These are phyloP conservation scores for Philotrypesis tridentata DNA, from an alignment of 1,140 invertebrate genomes.

Conservation along the genomic window DNA sequence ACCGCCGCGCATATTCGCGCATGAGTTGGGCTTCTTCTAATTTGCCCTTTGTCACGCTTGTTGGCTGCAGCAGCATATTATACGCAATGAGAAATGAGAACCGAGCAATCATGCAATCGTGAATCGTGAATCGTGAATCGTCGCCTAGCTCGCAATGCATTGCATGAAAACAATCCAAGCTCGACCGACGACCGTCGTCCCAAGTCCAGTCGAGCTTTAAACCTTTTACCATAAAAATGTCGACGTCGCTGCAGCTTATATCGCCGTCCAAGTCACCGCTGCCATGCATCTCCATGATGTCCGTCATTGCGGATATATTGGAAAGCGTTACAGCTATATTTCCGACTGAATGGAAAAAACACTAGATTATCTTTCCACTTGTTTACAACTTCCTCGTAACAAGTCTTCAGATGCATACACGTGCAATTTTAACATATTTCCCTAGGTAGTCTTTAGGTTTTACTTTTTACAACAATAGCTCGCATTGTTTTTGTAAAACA, in stretches of 20 bases:
- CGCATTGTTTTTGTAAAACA: too few relatives aligned
- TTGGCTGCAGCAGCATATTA: not conserved
- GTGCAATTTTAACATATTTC: too few relatives aligned
- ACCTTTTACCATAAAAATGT: too few relatives aligned
- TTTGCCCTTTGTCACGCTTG: constrained; percentile 22
- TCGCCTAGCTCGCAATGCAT: not conserved
- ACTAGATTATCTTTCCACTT: not conserved
- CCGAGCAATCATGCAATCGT: constrained; percentile 45
- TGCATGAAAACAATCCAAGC: not conserved
- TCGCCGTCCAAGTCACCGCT: too few relatives aligned
- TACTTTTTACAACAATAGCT: not conserved
- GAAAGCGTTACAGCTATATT: not conserved
- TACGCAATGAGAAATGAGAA: not conserved
- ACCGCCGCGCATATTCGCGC: not conserved
- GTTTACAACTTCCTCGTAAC: not conserved
- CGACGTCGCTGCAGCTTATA: too few relatives aligned
- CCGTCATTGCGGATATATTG: too few relatives aligned
- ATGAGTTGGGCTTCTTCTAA: not conserved
- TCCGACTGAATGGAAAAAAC: not conserved
- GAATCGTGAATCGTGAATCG: not conserved
- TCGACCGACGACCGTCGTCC: too few relatives aligned
- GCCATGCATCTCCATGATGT: too few relatives aligned
- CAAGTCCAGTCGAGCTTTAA: too few relatives aligned
- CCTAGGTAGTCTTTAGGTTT: too few relatives aligned
- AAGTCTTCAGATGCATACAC: not conserved